Evolutionary conservation across 2,888 invertebrate genomes (phyloP).

Genomic region (Agrotis ipsilon): DNA sequence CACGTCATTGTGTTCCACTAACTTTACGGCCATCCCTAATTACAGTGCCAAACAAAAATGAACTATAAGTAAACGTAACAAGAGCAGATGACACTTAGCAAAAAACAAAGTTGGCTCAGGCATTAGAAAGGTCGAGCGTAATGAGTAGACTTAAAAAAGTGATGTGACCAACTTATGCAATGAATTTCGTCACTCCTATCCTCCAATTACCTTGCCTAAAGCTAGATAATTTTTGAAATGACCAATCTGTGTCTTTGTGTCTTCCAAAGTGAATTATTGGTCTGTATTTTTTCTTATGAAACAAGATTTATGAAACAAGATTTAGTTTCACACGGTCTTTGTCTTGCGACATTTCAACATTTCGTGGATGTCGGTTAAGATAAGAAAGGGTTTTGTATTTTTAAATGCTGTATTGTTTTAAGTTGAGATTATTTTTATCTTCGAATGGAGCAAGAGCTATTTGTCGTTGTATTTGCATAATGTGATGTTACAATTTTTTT

Average conservation of each 20-base stretch:
- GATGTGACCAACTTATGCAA: conserved; percentile 82
- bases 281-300: conserved; percentile 75
- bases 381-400: conserved; percentile 87
- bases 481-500: conserved; percentile 50
- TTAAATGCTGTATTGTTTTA: conserved; percentile 86
- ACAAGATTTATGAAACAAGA: conserved; percentile 80
- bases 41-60: conserved; percentile 33
- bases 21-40: conserved; percentile 20
- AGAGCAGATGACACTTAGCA: conserved; percentile 17
- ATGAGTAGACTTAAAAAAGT: conserved; percentile 65
- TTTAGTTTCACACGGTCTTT: conserved; percentile 84
- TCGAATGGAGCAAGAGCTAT: conserved; percentile 75
- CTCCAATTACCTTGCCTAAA: conserved; percentile 82
- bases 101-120: conserved; percentile 50
- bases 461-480: conserved; percentile 67
- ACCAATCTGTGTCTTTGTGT: conserved; percentile 81
- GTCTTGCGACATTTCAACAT: conserved; percentile 84
- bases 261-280: conserved; percentile 83
- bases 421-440: conserved; percentile 80
- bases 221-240: conserved; percentile 86
- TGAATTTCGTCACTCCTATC: conserved; percentile 80
- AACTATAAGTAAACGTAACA: conserved; percentile 36
- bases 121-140: conserved; percentile 79
- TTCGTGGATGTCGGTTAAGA: conserved; percentile 82
- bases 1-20: conserved; percentile 65